Percentiles rank a stretch among this genome's conserved stretches.
phyloP scores from a whole-genome alignment of 2,113 vertebrate genomes.

The Gallinago paraguaiae region DNA sequence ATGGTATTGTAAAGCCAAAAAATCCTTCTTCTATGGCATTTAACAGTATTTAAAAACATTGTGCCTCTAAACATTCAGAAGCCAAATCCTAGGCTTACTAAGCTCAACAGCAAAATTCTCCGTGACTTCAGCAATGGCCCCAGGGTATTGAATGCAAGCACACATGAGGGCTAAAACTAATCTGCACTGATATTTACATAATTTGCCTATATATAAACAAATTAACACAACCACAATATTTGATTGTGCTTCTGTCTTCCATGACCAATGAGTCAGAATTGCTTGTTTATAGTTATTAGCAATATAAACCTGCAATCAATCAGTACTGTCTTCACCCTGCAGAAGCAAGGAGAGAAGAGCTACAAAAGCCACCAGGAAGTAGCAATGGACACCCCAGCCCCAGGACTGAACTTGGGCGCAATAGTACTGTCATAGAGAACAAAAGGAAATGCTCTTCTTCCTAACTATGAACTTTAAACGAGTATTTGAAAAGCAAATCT shows the following conservation, averaged over 20 bases:
- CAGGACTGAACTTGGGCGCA: not conserved
- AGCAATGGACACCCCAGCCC: not conserved
- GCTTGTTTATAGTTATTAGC: not conserved
- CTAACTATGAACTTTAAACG: not conserved
- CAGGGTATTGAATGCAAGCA: not conserved
- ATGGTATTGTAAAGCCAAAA: not conserved
- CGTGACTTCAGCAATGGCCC: not conserved
- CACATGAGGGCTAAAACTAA: not conserved
- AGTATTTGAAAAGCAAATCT: not conserved
- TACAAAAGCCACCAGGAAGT: not conserved
- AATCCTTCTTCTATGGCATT: not conserved
- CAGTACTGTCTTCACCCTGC: not conserved
- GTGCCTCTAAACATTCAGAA: not conserved
- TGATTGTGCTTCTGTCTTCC: not conserved
- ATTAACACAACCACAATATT: not conserved
- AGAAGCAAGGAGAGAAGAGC: not conserved
- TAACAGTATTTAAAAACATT: not conserved
- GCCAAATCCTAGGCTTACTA: not conserved
- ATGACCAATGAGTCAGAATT: not conserved
- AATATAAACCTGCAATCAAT: not conserved
- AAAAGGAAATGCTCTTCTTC: not conserved
- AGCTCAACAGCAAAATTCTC: not conserved
- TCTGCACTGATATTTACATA: not conserved
- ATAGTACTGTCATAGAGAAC: not conserved
- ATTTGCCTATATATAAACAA: slow-evolving; percentile 6